Base-by-base conservation (phyloP, 2,888 invertebrate genomes). In the Incurvaria masculella region DNA sequence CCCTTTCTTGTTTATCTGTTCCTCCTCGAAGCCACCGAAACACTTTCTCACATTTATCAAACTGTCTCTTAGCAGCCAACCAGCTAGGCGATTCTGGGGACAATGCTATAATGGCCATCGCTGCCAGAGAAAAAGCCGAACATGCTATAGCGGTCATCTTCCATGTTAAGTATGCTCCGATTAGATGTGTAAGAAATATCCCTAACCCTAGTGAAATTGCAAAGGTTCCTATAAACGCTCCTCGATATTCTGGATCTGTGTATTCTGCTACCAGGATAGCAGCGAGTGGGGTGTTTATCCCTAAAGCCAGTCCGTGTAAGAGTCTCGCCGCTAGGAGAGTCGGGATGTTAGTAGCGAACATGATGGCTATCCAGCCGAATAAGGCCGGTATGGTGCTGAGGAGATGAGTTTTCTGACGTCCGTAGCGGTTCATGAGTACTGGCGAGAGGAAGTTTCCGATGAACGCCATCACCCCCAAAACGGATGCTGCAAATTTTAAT, bases 21-120 rank as follows among this genome's bases (percentile, higher is more conserved):
- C 56, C 51, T 21, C 79, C 80, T 48, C 82, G 64, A 46, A 81
- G 69, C 66, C 73, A 81, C 42, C 68, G 65, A n/a, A 81, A 78
- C 0, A 78, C 66, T 16, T 63, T 57, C 49, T 69, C 67, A 0
- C 84, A 82, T 48, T 81, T 70, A 1, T 66, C 67, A 1, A 67
- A 59, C 17, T 67, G 65, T 5, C 72, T 72, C 51, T 74, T 74
- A 10, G 73, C 67, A 1, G 80, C 65, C 38, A 85, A 57, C 82
- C 82, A 85, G 41, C 69, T 68, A 1, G 84, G 84, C 6, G 83
- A 78, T 62, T 86, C 85, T 0, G 81, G 81, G 21, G 58, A 56
- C 10, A 49, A 47, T 5, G 54, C 21, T 1, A 58, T 52, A 6
- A 61, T 56, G 11, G 57, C 38, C 11, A 81, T 42, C 58, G 21